phyloP scores from a whole-genome alignment of 2,113 vertebrate genomes.

The Ictalurus furcatus region DNA sequence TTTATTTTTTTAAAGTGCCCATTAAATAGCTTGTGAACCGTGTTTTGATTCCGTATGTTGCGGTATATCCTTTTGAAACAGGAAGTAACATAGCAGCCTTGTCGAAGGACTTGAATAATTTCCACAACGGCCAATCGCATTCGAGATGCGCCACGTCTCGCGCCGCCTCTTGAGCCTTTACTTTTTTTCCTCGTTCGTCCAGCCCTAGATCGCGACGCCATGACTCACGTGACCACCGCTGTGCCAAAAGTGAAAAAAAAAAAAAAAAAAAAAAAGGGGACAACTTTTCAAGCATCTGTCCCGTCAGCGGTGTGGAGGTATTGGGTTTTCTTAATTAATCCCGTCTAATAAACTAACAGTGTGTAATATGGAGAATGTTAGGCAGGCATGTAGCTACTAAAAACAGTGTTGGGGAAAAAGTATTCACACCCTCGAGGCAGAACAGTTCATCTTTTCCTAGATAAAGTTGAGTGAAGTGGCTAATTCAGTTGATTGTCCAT shows the following conservation, averaged over 20 bases:
- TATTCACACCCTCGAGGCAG: not conserved
- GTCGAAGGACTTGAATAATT: not conserved
- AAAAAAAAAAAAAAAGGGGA: not conserved
- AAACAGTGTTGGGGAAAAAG: not conserved
- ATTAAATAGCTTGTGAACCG: not conserved
- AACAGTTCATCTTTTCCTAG: not conserved
- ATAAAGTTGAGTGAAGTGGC: not conserved
- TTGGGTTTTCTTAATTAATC: not conserved
- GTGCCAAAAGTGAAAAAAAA: not conserved
- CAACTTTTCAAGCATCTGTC: conserved; percentile 1
- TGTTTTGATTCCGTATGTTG: not conserved
- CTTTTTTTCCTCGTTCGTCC: not conserved
- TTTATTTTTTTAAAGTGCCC: not conserved
- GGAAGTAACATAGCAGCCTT: not conserved
- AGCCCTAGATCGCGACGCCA: not conserved
- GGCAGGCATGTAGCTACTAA: not conserved
- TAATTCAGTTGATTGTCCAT: not conserved
- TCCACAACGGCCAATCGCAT: not conserved
- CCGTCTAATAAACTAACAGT: not conserved
- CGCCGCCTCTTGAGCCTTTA: not conserved
- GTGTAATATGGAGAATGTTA: not conserved
- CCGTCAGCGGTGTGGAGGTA: not conserved
- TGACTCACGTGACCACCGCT: conserved; percentile 23
- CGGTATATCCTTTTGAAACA: too few relatives aligned
- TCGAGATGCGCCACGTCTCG: not conserved